Conservation (phyloP, 2,888 invertebrate genomes). For the Perizoma affinitatum region DNA sequence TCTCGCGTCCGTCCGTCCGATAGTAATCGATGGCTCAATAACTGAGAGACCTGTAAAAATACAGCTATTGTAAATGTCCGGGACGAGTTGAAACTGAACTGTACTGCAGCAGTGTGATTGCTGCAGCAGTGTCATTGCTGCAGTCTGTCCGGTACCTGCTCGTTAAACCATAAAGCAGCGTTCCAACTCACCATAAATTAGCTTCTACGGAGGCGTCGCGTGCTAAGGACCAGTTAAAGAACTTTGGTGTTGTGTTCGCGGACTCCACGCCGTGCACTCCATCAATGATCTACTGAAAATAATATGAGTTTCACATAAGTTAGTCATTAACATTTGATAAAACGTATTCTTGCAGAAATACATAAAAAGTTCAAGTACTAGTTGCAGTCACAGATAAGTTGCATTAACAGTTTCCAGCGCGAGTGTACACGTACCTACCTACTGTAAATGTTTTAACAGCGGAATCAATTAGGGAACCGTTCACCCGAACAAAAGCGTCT, state of each 20-base stretch:
- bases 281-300: too few relatives aligned
- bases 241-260: constrained; percentile 2
- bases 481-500: constrained; percentile 25
- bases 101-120: constrained; percentile 9
- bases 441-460: constrained; percentile 3
- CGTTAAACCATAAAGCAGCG: constrained; percentile 14
- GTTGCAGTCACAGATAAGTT: too few relatives aligned
- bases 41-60: constrained; percentile 19
- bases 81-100: neutral
- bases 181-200: constrained; percentile 4
- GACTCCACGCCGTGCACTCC: too few relatives aligned
- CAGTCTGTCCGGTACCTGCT: constrained; percentile 5
- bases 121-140: neutral
- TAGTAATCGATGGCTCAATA: constrained; percentile 38
- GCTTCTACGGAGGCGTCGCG: constrained; percentile 5
- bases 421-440: too few relatives aligned
- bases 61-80: constrained; percentile 14
- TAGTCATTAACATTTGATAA: too few relatives aligned
- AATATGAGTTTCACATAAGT: too few relatives aligned
- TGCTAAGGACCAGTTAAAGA: constrained; percentile 12
- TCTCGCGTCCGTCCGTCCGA: constrained; percentile 33
- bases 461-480: constrained; percentile 25
- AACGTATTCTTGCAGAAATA: too few relatives aligned
- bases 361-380: too few relatives aligned
- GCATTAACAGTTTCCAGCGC: too few relatives aligned